Percentiles rank a stretch among this genome's conserved stretches.
These are phyloP conservation scores for Drosophila recens DNA, from an alignment of 2,888 invertebrate species.

Conservation along the genomic window DNA sequence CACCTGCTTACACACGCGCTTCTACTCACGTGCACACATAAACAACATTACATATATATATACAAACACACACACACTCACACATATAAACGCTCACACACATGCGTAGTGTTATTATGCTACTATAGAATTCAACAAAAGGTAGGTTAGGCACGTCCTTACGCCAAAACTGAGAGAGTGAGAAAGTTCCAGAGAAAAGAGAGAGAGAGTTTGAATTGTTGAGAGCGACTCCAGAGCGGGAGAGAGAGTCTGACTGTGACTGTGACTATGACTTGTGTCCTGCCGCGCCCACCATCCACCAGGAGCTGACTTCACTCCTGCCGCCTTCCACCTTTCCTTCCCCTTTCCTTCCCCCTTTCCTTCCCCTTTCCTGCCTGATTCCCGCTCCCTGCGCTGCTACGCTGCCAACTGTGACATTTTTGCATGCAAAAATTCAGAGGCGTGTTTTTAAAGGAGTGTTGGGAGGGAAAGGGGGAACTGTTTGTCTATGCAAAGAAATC, in stretches of 20 bases:
- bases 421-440: slow-evolving; percentile 63
- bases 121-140: slow-evolving; percentile 76
- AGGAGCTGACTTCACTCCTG: slow-evolving; percentile 23
- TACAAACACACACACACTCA: slow-evolving; percentile 29
- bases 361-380: neutral
- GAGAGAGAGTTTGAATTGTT: neutral
- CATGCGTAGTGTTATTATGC: slow-evolving; percentile 51
- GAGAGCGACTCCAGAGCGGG: neutral
- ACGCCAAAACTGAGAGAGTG: slow-evolving; percentile 37
- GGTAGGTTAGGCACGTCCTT: slow-evolving; percentile 82
- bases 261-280: slow-evolving; percentile 50
- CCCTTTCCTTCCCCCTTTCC: neutral
- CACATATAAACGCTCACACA: slow-evolving; percentile 14
- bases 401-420: slow-evolving; percentile 46
- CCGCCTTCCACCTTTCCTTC: neutral
- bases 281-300: slow-evolving; percentile 71
- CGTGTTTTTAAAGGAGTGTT: slow-evolving; percentile 49
- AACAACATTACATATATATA: slow-evolving; percentile 23
- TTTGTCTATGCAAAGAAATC: slow-evolving; percentile 52
- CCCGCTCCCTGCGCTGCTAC: neutral
- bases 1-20: slow-evolving; percentile 71
- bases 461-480: slow-evolving; percentile 14
- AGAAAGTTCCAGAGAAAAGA: slow-evolving; percentile 18
- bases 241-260: slow-evolving; percentile 11
- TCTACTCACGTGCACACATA: slow-evolving; percentile 28